These are phyloP conservation scores for Danio tinwini DNA, from an alignment of 2,797 vertebrate genomes.

Conservation along the genomic window DNA sequence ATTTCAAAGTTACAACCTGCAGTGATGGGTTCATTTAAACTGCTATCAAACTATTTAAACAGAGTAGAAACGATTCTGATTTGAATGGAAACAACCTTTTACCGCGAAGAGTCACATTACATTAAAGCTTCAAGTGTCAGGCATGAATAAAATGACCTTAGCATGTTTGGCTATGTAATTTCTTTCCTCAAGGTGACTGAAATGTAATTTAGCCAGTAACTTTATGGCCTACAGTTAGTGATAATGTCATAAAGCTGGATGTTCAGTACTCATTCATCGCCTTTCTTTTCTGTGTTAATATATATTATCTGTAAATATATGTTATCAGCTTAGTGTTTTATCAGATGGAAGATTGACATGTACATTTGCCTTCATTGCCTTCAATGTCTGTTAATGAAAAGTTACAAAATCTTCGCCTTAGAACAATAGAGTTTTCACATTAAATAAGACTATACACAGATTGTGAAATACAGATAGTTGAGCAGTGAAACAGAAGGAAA, in stretches of 20 bases:
- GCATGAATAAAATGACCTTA: background rate
- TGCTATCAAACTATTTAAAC: background rate
- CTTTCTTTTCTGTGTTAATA: background rate
- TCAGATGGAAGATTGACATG: conserved; percentile 5
- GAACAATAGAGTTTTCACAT: background rate
- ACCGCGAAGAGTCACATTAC: background rate
- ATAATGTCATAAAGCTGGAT: background rate
- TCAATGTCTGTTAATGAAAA: background rate
- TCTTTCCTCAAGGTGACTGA: conserved; percentile 80
- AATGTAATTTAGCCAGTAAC: conserved; percentile 69
- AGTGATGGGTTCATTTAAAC: background rate
- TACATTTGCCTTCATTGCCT: background rate
- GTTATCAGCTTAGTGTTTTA: conserved; percentile 7
- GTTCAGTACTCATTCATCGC: background rate
- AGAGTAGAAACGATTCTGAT: background rate
- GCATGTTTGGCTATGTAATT: conserved; percentile 61
- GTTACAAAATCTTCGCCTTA: background rate
- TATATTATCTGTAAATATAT: background rate
- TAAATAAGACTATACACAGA: background rate
- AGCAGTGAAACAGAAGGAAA: background rate
- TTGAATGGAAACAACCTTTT: background rate
- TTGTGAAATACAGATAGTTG: background rate
- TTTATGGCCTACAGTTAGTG: conserved; percentile 21
- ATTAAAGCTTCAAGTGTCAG: background rate
- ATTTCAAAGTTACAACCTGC: background rate